Base-by-base conservation (phyloP, 2,888 invertebrate genomes). In the Drosophila cracens region DNA sequence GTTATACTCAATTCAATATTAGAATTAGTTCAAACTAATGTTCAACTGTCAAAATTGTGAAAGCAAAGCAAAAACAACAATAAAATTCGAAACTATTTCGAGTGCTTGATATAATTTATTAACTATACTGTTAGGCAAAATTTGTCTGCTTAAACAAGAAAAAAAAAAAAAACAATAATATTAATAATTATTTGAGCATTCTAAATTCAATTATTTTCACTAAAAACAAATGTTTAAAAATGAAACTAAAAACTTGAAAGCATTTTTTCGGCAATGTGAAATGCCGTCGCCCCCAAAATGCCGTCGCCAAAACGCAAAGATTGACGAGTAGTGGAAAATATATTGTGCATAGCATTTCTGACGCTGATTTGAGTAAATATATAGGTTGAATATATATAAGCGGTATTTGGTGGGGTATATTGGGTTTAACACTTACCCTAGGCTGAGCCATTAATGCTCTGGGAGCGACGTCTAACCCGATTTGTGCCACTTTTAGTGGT, bases 381-480 rank as follows among this genome's bases (percentile, higher is more conserved):
- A 16, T 13, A 3, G 1, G 10, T 46, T 18, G n/a, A 8, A 46
- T 43, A 29, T 49, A 29, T 3, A 33, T 33, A 33, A 49, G 62
- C 43, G 29, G 36, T 40, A 27, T 46, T 48, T 27, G 13, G 43
- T 10, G n/a, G 21, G 58, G 10, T 13, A n/a, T 25, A 21, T 18
- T 13, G 34, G 6, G 34, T 18, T 40, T 48, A n/a, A 36, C 78
- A 93, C 93, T 93, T 90, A 93, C 93, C 93, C 93, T 93, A 90
- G 93, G 93, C 92, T 93, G 93, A 93, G 93, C 93, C 93, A 93
- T 93, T 90, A 93, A 93, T 93, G 93, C 93, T 93, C 93, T 92
- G 91, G 93, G 93, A 93, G 93, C 93, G 92, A 92, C 87, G 90
- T 93, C 93, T 92, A 93, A 91, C 92, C 93, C 93, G 92, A 93